Conservation (phyloP, 1,140 invertebrate genomes). For the Drosophila persimilis region DNA sequence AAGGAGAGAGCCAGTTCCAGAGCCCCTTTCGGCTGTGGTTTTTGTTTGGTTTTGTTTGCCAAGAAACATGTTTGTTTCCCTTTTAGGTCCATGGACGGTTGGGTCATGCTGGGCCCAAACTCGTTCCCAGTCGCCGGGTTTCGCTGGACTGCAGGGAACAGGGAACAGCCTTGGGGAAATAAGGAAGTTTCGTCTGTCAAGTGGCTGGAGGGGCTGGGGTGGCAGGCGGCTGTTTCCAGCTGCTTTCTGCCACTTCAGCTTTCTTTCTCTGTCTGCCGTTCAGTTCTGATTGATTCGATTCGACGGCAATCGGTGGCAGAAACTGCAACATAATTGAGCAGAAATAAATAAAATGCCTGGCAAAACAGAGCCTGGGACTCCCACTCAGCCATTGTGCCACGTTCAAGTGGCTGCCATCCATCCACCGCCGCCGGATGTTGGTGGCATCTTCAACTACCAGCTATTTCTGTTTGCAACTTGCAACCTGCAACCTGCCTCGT, state of each 20-base stretch:
- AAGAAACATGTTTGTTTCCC: conserved; percentile 66
- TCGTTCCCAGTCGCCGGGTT: conserved; percentile 41
- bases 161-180: conserved; percentile 33
- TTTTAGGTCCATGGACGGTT: conserved; percentile 45
- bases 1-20: conserved; percentile 27
- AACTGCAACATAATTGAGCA: conserved; percentile 62
- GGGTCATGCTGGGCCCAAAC: conserved; percentile 65
- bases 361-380: conserved; percentile 32
- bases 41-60: conserved; percentile 43
- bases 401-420: conserved; percentile 48
- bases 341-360: conserved; percentile 54
- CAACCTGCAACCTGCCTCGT: conserved; percentile 16
- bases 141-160: conserved; percentile 36
- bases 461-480: conserved; percentile 40
- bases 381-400: conserved; percentile 18
- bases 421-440: conserved; percentile 36
- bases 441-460: conserved; percentile 37
- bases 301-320: conserved; percentile 27
- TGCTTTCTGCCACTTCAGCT: conserved; percentile 56
- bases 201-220: conserved; percentile 25
- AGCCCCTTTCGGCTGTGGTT: conserved; percentile 19
- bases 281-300: conserved; percentile 14
- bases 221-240: conserved; percentile 38
- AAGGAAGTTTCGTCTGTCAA: conserved; percentile 48
- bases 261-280: conserved; percentile 14